phyloP scores from a whole-genome alignment of 2,888 invertebrate genomes.

The Liopterus haemorrhoidalis region DNA sequence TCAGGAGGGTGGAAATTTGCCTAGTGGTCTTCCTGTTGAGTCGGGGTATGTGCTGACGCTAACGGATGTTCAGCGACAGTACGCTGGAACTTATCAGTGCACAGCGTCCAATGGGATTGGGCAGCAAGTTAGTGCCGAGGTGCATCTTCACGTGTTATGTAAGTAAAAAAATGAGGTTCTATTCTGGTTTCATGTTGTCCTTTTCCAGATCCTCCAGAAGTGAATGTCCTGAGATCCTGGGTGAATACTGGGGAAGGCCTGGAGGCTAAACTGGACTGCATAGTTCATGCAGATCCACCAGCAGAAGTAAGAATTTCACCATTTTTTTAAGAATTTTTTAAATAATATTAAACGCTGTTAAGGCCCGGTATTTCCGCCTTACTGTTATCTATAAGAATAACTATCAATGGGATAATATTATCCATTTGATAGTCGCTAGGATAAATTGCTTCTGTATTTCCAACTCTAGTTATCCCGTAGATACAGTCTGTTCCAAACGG shows the following conservation, averaged over 20 bases:
- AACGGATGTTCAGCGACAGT: slow-evolving; percentile 43
- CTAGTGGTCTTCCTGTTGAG: slow-evolving; percentile 44
- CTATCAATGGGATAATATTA: too few relatives aligned
- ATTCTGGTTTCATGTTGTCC: neutral
- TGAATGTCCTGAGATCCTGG: slow-evolving; percentile 56
- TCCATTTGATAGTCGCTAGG: too few relatives aligned
- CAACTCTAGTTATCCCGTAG: too few relatives aligned
- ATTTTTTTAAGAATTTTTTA: too few relatives aligned
- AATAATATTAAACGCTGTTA: too few relatives aligned
- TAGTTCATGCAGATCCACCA: slow-evolving; percentile 55
- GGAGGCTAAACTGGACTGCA: slow-evolving; percentile 56
- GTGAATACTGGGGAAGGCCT: slow-evolving; percentile 58
- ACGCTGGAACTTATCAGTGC: slow-evolving; percentile 49
- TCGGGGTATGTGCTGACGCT: slow-evolving; percentile 44
- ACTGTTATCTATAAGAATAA: too few relatives aligned
- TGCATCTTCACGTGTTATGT: slow-evolving; percentile 45
- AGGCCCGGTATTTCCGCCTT: too few relatives aligned
- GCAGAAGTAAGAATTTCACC: slow-evolving; percentile 39
- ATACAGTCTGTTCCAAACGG: too few relatives aligned
- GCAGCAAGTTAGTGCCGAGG: slow-evolving; percentile 44
- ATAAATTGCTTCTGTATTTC: too few relatives aligned
- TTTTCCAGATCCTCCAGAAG: slow-evolving; percentile 57
- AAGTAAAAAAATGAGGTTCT: slow-evolving; percentile 30
- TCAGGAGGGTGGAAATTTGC: slow-evolving; percentile 43
- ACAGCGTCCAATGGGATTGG: slow-evolving; percentile 49